Conservation (phyloP, 1,140 invertebrate species). For the Apis dorsata region DNA sequence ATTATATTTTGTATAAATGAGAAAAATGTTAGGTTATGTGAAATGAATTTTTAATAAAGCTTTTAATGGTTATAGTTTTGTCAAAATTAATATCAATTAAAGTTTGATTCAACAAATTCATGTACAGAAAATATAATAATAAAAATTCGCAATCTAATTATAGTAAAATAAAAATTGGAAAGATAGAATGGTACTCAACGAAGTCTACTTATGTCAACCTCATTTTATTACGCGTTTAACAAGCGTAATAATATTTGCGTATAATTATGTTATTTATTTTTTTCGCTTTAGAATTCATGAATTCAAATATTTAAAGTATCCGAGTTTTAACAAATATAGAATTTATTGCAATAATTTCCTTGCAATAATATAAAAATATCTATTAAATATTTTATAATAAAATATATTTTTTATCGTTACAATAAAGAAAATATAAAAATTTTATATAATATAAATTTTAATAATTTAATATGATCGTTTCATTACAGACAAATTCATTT, state of each 20-base stretch:
- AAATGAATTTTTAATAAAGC: too few relatives aligned
- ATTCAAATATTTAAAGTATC: neutral
- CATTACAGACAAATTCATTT: too few relatives aligned
- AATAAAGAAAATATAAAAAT: neutral
- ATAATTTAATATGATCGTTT: too few relatives aligned
- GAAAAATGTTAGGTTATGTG: too few relatives aligned
- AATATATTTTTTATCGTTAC: neutral
- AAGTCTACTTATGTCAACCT: neutral
- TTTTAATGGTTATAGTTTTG: too few relatives aligned
- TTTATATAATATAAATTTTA: too few relatives aligned
- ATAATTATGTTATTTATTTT: neutral
- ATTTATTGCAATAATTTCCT: neutral
- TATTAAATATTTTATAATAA: neutral
- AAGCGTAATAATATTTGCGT: neutral
- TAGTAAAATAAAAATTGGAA: too few relatives aligned
- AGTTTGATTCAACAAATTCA: too few relatives aligned
- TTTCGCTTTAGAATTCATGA: neutral
- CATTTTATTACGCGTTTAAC: neutral
- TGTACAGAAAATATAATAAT: too few relatives aligned
- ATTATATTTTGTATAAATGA: too few relatives aligned
- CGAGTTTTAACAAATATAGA: neutral
- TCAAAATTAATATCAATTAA: too few relatives aligned
- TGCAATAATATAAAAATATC: neutral
- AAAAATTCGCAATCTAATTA: too few relatives aligned
- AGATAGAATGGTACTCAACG: neutral